These are phyloP conservation scores for Portunus trituberculatus DNA, from an alignment of 1,140 invertebrate genomes.

Conservation along the genomic window DNA sequence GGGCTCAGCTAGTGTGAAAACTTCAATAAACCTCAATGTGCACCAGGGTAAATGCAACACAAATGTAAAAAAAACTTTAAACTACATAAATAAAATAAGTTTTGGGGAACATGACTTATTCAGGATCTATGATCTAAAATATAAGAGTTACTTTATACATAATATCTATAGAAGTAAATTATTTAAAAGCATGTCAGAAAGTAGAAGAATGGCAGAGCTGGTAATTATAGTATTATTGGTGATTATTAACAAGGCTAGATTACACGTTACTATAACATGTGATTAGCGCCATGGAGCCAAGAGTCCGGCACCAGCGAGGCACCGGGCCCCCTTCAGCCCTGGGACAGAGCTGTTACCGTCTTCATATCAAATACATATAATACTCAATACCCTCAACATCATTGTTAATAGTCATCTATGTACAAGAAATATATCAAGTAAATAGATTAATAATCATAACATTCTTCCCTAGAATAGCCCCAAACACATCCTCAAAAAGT, in stretches of 20 bases:
- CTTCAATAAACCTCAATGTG: constrained; percentile 35
- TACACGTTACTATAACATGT: constrained; percentile 71
- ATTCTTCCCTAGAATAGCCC: constrained; percentile 48
- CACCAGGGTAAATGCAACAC: constrained; percentile 69
- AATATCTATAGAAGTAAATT: constrained; percentile 65
- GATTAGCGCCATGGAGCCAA: constrained; percentile 73
- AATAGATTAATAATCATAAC: constrained; percentile 56
- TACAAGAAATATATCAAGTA: constrained; percentile 50
- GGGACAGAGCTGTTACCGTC: not conserved
- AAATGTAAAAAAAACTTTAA: constrained; percentile 72
- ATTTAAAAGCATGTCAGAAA: constrained; percentile 61
- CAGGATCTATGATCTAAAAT: constrained; percentile 64
- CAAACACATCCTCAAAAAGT: constrained; percentile 36
- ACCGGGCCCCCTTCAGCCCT: constrained; percentile 5
- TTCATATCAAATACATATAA: constrained; percentile 40
- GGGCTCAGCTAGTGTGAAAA: constrained; percentile 21
- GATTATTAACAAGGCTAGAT: constrained; percentile 74
- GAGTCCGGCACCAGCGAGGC: not conserved
- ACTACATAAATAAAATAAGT: constrained; percentile 73
- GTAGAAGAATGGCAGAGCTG: constrained; percentile 68
- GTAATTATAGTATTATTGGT: constrained; percentile 74
- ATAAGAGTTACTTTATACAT: constrained; percentile 73
- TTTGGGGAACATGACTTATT: constrained; percentile 64
- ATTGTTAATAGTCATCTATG: constrained; percentile 55
- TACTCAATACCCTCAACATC: constrained; percentile 28